phyloP scores from a whole-genome alignment of 2,113 vertebrate genomes.

The Sinocyclocheilus rhinocerous region DNA sequence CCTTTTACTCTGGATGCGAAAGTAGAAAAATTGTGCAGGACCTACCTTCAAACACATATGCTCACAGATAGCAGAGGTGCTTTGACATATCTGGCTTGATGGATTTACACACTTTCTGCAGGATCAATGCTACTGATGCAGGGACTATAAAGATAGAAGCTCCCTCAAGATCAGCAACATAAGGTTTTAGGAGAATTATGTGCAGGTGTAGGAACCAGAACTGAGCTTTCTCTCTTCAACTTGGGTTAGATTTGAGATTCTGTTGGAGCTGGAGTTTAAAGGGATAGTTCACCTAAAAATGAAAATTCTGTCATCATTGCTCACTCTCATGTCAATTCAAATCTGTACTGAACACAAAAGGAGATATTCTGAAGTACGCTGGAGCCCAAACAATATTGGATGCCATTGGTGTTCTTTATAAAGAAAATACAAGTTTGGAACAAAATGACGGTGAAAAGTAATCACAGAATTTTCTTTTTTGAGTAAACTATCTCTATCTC shows the following conservation, averaged over 20 bases:
- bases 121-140: slow-evolving; percentile 26
- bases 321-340: background rate
- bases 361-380: background rate
- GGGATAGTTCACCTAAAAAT: background rate
- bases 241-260: slow-evolving; percentile 8
- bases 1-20: background rate
- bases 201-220: background rate
- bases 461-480: background rate
- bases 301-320: background rate
- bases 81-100: slow-evolving; percentile 13
- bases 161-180: slow-evolving; percentile 7
- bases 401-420: background rate
- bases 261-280: background rate
- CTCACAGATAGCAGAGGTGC: background rate
- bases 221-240: background rate
- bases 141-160: slow-evolving; percentile 13
- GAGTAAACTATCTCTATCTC: background rate
- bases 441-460: background rate
- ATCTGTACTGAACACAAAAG: background rate
- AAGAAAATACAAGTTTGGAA: background rate
- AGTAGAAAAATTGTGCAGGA: background rate
- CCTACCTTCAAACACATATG: background rate
- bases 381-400: background rate
- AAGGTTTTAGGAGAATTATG: background rate
- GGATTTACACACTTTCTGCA: slow-evolving; percentile 8